A percentile compares a stretch with the other conserved stretches of the same genome.
Evolutionary conservation across 1,140 invertebrate species (phyloP).

Genomic region (Diorhabda elongata): DNA sequence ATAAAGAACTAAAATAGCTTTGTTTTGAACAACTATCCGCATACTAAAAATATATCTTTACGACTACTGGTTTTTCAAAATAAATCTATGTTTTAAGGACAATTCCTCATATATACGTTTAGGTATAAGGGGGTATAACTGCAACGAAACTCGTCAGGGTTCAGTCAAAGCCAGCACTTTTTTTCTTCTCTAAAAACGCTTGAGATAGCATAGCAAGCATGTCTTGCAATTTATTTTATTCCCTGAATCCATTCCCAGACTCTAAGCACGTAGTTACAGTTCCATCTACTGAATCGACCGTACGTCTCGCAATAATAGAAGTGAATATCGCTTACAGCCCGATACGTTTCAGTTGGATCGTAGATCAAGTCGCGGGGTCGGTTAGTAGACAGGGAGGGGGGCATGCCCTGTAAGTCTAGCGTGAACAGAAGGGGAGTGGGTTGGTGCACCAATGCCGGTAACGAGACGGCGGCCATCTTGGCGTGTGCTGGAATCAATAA

Average conservation of each 20-base stretch:
- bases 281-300: conserved; percentile 21
- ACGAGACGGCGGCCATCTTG: conserved; percentile 44
- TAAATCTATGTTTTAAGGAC: conserved; percentile 14
- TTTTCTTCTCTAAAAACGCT: conserved; percentile 29
- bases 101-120: conserved; percentile 17
- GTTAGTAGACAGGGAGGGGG: conserved; percentile 14
- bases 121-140: conserved; percentile 6
- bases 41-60: conserved; percentile 7
- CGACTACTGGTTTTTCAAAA: conserved; percentile 12
- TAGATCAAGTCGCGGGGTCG: conserved; percentile 32
- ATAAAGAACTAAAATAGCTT: background rate
- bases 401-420: conserved; percentile 31
- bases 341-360: conserved; percentile 33
- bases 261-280: conserved; percentile 38
- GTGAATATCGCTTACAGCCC: conserved; percentile 21
- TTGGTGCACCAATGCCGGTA: conserved; percentile 29
- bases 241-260: conserved; percentile 43
- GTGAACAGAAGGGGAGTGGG: conserved; percentile 30
- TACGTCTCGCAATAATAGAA: conserved; percentile 20
- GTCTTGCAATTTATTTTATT: conserved; percentile 46
- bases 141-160: conserved; percentile 8
- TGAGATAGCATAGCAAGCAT: conserved; percentile 38
- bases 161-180: conserved; percentile 23
- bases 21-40: background rate
- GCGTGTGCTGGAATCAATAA: conserved; percentile 36